These are phyloP conservation scores for Eutolmus rufibarbis DNA, from an alignment of 2,888 invertebrate genomes.

Conservation along the genomic window DNA sequence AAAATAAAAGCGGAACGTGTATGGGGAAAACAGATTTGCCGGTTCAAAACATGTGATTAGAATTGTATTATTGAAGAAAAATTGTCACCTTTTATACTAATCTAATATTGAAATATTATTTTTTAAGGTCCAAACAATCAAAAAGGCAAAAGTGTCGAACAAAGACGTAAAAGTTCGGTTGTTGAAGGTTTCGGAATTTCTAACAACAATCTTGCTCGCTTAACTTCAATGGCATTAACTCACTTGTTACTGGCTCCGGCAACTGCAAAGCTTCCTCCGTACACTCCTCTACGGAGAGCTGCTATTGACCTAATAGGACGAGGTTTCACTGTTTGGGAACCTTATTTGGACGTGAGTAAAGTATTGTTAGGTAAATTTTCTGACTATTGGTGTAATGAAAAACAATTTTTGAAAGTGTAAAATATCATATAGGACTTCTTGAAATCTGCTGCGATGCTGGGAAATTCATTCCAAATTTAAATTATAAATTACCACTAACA, in stretches of 20 bases:
- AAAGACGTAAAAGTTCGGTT: slow-evolving; percentile 78
- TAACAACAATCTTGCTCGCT: slow-evolving; percentile 87
- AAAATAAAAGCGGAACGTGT: neutral
- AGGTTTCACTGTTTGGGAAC: slow-evolving; percentile 99
- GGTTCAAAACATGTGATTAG: too few species aligned
- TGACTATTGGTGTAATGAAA: slow-evolving; percentile 20
- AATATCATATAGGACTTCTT: slow-evolving; percentile 71
- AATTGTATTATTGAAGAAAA: too few species aligned
- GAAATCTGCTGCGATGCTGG: slow-evolving; percentile 93
- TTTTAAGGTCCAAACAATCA: slow-evolving; percentile 44
- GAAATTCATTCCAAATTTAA: slow-evolving; percentile 90
- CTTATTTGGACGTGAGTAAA: slow-evolving; percentile 92
- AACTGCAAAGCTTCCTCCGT: slow-evolving; percentile 81
- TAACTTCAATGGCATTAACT: slow-evolving; percentile 92
- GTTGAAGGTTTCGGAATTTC: slow-evolving; percentile 86
- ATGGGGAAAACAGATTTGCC: too few species aligned
- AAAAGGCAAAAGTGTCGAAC: slow-evolving; percentile 47
- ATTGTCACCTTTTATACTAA: neutral
- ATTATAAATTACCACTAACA: slow-evolving; percentile 91
- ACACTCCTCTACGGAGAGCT: slow-evolving; percentile 92
- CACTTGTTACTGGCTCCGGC: slow-evolving; percentile 91
- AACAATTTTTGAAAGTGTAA: neutral
- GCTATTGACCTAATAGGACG: slow-evolving; percentile 97
- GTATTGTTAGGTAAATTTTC: slow-evolving; percentile 65
- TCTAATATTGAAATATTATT: neutral